Evolutionary conservation across 2,888 invertebrate genomes (phyloP).

Genomic region (Aphidius colemani): DNA sequence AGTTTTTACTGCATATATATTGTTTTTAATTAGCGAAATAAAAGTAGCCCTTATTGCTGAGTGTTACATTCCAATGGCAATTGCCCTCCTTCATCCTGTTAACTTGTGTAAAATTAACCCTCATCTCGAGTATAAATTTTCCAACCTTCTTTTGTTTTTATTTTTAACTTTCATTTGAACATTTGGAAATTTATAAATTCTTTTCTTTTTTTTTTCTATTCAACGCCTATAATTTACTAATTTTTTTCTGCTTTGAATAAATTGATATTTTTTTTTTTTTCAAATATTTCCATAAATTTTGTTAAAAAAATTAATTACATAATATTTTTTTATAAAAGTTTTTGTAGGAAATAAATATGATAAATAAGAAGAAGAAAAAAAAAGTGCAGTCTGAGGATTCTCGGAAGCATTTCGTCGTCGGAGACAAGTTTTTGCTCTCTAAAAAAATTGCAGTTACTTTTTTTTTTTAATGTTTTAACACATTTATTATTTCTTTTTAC

Average conservation of each 20-base stretch:
- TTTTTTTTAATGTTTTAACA: slow-evolving; percentile 7
- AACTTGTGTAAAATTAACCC: neutral
- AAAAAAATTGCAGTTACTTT: slow-evolving; percentile 19
- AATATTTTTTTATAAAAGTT: too few species aligned
- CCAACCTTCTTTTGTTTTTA: neutral
- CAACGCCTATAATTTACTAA: too few species aligned
- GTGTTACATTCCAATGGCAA: slow-evolving; percentile 41
- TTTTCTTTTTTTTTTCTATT: too few species aligned
- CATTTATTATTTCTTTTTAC: neutral
- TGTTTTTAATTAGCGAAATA: slow-evolving; percentile 50
- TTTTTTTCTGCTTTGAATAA: too few species aligned
- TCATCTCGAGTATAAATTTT: too few species aligned
- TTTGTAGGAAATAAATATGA: slow-evolving; percentile 1
- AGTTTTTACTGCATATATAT: slow-evolving; percentile 33
- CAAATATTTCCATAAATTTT: too few species aligned
- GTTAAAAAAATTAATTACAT: too few species aligned
- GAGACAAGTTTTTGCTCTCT: slow-evolving; percentile 49
- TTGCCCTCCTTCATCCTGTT: slow-evolving; percentile 18
- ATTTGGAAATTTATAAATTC: too few species aligned
- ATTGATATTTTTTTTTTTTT: too few species aligned
- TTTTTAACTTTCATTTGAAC: neutral
- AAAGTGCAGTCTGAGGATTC: slow-evolving; percentile 43
- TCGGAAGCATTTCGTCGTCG: slow-evolving; percentile 50
- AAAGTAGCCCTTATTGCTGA: slow-evolving; percentile 46
- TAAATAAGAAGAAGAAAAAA: slow-evolving; percentile 30